Conservation (phyloP, 2,888 invertebrate species). For the Drosophila affinis region DNA sequence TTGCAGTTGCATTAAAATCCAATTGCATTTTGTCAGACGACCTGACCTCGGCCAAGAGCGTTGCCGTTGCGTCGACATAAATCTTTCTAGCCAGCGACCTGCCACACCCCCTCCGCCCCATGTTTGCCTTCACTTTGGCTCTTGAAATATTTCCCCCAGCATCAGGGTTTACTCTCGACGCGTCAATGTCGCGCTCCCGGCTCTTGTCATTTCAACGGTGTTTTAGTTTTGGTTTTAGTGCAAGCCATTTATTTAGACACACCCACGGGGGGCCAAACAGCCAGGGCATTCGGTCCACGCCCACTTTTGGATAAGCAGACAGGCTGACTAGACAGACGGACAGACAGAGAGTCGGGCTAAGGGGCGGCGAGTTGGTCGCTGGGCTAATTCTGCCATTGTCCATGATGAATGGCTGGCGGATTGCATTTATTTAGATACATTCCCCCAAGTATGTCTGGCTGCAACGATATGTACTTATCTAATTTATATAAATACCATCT, state of each 20-base stretch:
- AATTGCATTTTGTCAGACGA: conserved; percentile 50
- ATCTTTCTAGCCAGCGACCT: conserved; percentile 23
- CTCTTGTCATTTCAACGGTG: conserved; percentile 14
- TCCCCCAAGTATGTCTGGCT: not conserved
- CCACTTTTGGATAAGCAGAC: conserved; percentile 34
- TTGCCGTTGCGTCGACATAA: conserved; percentile 32
- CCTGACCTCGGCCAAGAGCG: conserved; percentile 13
- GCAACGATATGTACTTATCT: too few species aligned
- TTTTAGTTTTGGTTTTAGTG: conserved; percentile 41
- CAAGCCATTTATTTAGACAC: conserved; percentile 53
- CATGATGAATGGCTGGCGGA: conserved; percentile 62
- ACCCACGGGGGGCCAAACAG: conserved; percentile 36
- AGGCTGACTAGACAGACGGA: not conserved
- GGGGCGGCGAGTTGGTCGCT: conserved; percentile 24
- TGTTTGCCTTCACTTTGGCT: conserved; percentile 18
- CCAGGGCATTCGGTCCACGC: conserved; percentile 33
- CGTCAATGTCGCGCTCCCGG: conserved; percentile 42
- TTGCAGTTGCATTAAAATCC: conserved; percentile 62
- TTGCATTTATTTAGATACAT: conserved; percentile 4
- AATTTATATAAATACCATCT: not conserved
- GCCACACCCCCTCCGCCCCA: conserved; percentile 25
- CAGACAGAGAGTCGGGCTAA: not conserved
- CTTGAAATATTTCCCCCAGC: conserved; percentile 26
- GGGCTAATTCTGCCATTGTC: conserved; percentile 57
- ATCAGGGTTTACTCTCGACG: conserved; percentile 15